Evolutionary conservation across 2,888 invertebrate species (phyloP).

Genomic region (Nineta flava): DNA sequence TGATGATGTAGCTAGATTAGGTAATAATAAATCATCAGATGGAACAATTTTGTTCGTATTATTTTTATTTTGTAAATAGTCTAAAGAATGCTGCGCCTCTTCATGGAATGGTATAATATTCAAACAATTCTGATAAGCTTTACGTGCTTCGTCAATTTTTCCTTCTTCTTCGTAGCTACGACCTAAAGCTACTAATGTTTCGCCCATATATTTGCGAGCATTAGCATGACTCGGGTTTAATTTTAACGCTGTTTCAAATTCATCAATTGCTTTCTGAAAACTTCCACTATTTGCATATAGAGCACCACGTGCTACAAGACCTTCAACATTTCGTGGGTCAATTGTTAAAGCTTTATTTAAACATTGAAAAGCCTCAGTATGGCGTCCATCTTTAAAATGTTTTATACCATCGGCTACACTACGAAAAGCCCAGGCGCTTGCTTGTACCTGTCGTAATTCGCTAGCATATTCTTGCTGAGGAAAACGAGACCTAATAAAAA

Average conservation of each 20-base stretch:
- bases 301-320: slow-evolving; percentile 80
- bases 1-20: slow-evolving; percentile 38
- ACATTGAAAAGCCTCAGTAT: slow-evolving; percentile 89
- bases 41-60: slow-evolving; percentile 40
- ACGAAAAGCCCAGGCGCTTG: slow-evolving; percentile 86
- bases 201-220: slow-evolving; percentile 86
- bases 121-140: slow-evolving; percentile 71
- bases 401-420: slow-evolving; percentile 89
- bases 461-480: slow-evolving; percentile 66
- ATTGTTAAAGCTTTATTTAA: slow-evolving; percentile 85
- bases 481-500: slow-evolving; percentile 47
- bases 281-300: slow-evolving; percentile 87
- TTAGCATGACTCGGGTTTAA: slow-evolving; percentile 81
- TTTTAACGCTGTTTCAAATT: slow-evolving; percentile 83
- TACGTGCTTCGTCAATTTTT: slow-evolving; percentile 68
- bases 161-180: slow-evolving; percentile 78
- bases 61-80: slow-evolving; percentile 58
- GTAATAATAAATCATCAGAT: slow-evolving; percentile 41
- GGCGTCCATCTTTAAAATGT: slow-evolving; percentile 83
- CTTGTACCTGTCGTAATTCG: slow-evolving; percentile 76
- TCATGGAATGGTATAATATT: slow-evolving; percentile 74
- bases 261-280: slow-evolving; percentile 84
- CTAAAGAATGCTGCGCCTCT: slow-evolving; percentile 70
- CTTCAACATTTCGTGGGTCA: slow-evolving; percentile 83
- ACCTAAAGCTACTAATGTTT: slow-evolving; percentile 79